Base-by-base conservation (phyloP, 2,113 vertebrate species). In the Tinamus guttatus region DNA sequence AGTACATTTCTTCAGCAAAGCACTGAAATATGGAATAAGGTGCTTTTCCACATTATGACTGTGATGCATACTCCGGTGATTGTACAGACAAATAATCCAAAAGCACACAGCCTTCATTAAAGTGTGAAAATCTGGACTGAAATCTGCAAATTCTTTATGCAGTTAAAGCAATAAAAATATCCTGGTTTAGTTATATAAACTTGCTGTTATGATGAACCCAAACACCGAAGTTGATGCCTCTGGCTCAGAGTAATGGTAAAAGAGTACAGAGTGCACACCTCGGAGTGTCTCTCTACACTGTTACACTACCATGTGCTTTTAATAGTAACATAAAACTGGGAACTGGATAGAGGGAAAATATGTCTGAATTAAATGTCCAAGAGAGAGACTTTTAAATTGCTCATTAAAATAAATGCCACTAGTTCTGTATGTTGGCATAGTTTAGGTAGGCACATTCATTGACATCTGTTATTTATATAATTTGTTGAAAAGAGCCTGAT, bases 381-480 rank as follows among this genome's bases (percentile, higher is more conserved):
- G 59, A 69, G 36, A 64, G 9, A 81, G 65, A 43, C 30, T 94
- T 94, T 94, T 87, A 73, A 58, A 64, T 80, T 91, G 49, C n/a
- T 87, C 81, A 69, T 84, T 90, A 71, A 87, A 92, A 78, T 90
- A 87, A 97, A 86, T 87, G 65, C 52, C 11, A 15, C 69, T 74
- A 19, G 54, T 30, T 15, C 54, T 56, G 54, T 56, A 43, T 70
- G 60, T 70, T 86, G 64, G 64, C 80, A 83, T 83, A 78, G 82
- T 88, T 96, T 93, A 79, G 79, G 38, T 62, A 90, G 75, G 62
- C 68, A 65, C 86, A 86, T 79, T 85, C 78, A 73, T 62, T 91
- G 93, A 30, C 78, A 87, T 73, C 65, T 96, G 62, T 70, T 90
- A 82, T 94, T 94, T 79, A 89, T 91, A 86, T 89, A 92, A 81